A percentile compares a stretch with the other conserved stretches of the same genome.
These are phyloP conservation scores for Bellardia bayeri DNA, from an alignment of 2,888 invertebrate genomes.

Conservation along the genomic window DNA sequence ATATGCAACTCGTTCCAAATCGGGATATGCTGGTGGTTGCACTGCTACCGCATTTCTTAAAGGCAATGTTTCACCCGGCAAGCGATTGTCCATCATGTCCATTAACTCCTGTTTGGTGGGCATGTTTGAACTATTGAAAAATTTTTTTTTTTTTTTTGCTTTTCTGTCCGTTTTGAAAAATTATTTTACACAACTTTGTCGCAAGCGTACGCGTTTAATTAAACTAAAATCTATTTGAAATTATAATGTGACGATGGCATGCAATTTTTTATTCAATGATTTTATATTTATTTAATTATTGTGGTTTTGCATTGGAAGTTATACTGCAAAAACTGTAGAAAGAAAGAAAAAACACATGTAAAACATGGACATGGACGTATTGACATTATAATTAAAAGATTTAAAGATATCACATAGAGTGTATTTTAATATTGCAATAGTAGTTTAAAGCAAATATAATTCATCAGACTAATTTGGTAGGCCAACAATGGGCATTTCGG, in stretches of 20 bases:
- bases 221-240: conserved; percentile 44
- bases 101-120: conserved; percentile 68
- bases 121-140: conserved; percentile 38
- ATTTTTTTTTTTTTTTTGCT: neutral
- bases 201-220: conserved; percentile 28
- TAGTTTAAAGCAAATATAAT: too few relatives aligned
- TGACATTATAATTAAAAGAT: conserved; percentile 32
- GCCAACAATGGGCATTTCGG: too few relatives aligned
- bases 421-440: too few relatives aligned
- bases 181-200: neutral
- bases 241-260: conserved; percentile 47
- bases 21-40: conserved; percentile 60
- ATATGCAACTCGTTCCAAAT: conserved; percentile 21
- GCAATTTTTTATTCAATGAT: conserved; percentile 28
- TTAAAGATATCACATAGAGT: conserved; percentile 6
- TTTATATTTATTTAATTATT: conserved; percentile 37
- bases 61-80: conserved; percentile 65
- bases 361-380: neutral
- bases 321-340: neutral
- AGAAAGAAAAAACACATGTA: neutral
- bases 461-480: too few relatives aligned
- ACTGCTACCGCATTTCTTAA: neutral
- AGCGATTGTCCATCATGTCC: conserved; percentile 65
- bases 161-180: neutral
- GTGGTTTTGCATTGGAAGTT: conserved; percentile 30